Base-by-base conservation (phyloP, 2,888 invertebrate species). In the Cheilosia vernalis region DNA sequence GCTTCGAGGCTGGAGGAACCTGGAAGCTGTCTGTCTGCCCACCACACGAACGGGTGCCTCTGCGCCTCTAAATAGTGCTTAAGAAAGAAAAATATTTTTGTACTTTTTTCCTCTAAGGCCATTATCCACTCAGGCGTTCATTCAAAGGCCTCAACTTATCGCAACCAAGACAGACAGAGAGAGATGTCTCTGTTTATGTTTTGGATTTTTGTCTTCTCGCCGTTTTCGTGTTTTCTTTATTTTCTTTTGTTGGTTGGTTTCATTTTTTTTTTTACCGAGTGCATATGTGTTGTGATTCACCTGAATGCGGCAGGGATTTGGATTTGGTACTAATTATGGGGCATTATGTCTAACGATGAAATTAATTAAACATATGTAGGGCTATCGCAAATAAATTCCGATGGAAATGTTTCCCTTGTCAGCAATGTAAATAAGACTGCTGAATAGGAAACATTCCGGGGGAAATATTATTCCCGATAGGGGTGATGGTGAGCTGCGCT, bases 361-460 rank as follows among this genome's bases (percentile, higher is more conserved):
- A 84, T 84, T 84, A 84, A 84, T 84, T 84, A 84, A 84, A 74
- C 74, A n/a, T n/a, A n/a, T n/a, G n/a, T n/a, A n/a, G n/a, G n/a
- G n/a, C n/a, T n/a, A n/a, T n/a, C n/a, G n/a, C n/a, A n/a, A n/a
- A n/a, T n/a, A n/a, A n/a, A n/a, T n/a, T n/a, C n/a, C n/a, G n/a
- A n/a, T n/a, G n/a, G n/a, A n/a, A n/a, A n/a, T n/a, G n/a, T n/a
- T n/a, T n/a, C n/a, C n/a, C n/a, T n/a, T n/a, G n/a, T n/a, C n/a
- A n/a, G n/a, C n/a, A n/a, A n/a, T n/a, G n/a, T n/a, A n/a, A n/a
- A n/a, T n/a, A n/a, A n/a, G n/a, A n/a, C n/a, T n/a, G n/a, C n/a
- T n/a, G n/a, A n/a, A n/a, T n/a, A n/a, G n/a, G n/a, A n/a, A n/a
- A n/a, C n/a, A n/a, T n/a, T n/a, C n/a, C n/a, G n/a, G n/a, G n/a